Evolutionary conservation across 2,113 vertebrate genomes (phyloP), one percentile per base, ranked within the genome.

Genomic region (Zosterops borbonicus): DNA sequence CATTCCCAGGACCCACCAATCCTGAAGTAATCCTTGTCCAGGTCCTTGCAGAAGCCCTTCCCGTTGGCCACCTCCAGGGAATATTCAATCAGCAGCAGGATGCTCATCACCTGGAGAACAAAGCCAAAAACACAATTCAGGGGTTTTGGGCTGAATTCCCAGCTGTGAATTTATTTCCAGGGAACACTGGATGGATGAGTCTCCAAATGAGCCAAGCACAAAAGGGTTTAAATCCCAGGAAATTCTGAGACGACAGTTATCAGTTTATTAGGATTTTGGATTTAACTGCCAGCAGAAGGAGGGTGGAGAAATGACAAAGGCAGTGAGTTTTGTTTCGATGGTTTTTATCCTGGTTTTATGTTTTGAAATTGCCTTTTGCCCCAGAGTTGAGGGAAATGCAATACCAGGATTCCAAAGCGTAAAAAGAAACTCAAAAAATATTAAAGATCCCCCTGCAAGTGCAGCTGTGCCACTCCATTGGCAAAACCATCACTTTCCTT

Each of bases 41-140:
- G 92, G 75, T 96, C 83, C 60, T 89, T 96, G 89, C 97, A 98
- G 76, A 96, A 96, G 18, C 92, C 81, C 70, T 95, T 98, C 76
- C 97, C 94, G 0, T 84, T 97, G 2, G 88, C 86, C 88, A 98
- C 97, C 67, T 98, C 97, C 95, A 98, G 86, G 3, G 97, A 87
- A n/a, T 98, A 97, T 58, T 98, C 97, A 0, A 97, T 95, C 56
- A 98, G 87, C 87, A 98, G 80, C 94, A 98, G 25, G 70, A 98
- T 0, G 0, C 70, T 73, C 70, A 73, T 73, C 29, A 73, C 70
- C 70, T 98, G 56, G 49, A 89, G 27, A 20, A 47, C 23, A 92
- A 80, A 80, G 56, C 31, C 63, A 65, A 68, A 82, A 39, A 18
- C 65, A 63, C 19, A 65, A 27, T 31, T 92, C 44, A 60, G 47